A percentile compares a stretch with the other conserved stretches of the same genome.
These are phyloP conservation scores for Drosophila mojavensis DNA, from an alignment of 1,140 invertebrate species.

Conservation along the genomic window DNA sequence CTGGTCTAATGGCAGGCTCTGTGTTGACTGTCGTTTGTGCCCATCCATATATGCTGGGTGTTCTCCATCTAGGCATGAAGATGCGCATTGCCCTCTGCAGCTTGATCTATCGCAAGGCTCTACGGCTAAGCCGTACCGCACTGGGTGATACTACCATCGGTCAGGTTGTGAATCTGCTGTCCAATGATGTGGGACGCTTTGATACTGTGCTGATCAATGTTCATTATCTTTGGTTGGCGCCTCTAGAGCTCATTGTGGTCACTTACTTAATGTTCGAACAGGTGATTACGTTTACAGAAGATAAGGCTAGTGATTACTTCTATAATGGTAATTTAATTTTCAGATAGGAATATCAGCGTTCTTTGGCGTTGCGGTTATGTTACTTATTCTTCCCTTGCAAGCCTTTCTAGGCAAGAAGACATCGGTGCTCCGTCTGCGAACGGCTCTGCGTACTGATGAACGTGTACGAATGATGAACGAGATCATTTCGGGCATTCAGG, in stretches of 20 bases:
- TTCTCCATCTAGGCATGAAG: conserved; percentile 84
- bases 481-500: conserved; percentile 93
- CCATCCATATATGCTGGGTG: conserved; percentile 87
- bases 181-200: conserved; percentile 86
- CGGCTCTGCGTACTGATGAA: conserved; percentile 91
- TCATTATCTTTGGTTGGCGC: conserved; percentile 85
- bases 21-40: conserved; percentile 85
- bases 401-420: conserved; percentile 89
- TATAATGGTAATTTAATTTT: conserved; percentile 25
- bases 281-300: conserved; percentile 41
- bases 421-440: conserved; percentile 87
- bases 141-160: conserved; percentile 91
- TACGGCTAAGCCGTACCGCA: conserved; percentile 87
- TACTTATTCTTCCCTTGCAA: conserved; percentile 94
- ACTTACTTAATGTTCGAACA: conserved; percentile 84
- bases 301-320: neutral
- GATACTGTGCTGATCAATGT: conserved; percentile 81
- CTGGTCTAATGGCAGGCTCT: conserved; percentile 86
- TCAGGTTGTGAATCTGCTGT: conserved; percentile 89
- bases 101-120: conserved; percentile 88
- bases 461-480: conserved; percentile 94
- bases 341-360: conserved; percentile 86
- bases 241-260: conserved; percentile 85
- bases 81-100: conserved; percentile 86
- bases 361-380: conserved; percentile 90